A percentile compares a stretch with the other conserved stretches of the same genome.
phyloP scores from a whole-genome alignment of 1,140 invertebrate species.

The Diorhabda carinulata region DNA sequence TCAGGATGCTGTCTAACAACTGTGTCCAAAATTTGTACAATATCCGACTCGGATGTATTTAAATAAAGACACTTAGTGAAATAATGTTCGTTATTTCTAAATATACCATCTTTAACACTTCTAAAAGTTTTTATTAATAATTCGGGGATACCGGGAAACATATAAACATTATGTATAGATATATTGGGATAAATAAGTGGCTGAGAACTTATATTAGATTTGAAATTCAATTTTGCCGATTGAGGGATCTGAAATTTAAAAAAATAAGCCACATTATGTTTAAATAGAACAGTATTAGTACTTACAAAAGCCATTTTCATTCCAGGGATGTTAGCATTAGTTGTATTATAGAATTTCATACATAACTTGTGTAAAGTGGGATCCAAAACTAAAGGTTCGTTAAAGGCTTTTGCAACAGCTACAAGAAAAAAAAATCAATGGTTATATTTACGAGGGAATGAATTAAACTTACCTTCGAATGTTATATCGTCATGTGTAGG shows the following conservation, averaged over 20 bases:
- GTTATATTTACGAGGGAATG: not conserved
- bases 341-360: slow-evolving; percentile 47
- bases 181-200: slow-evolving; percentile 61
- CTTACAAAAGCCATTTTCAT: slow-evolving; percentile 50
- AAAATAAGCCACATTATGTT: slow-evolving; percentile 15
- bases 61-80: slow-evolving; percentile 48
- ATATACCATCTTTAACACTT: slow-evolving; percentile 44
- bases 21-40: slow-evolving; percentile 47
- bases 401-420: slow-evolving; percentile 68
- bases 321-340: slow-evolving; percentile 45
- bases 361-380: slow-evolving; percentile 59
- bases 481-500: slow-evolving; percentile 85
- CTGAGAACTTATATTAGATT: slow-evolving; percentile 36
- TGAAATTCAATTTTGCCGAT: slow-evolving; percentile 50
- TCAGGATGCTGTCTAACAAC: slow-evolving; percentile 50
- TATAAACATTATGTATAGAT: slow-evolving; percentile 66
- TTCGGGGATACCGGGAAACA: slow-evolving; percentile 74
- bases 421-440: slow-evolving; percentile 26
- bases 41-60: slow-evolving; percentile 49
- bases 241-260: slow-evolving; percentile 48
- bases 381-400: slow-evolving; percentile 56
- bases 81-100: slow-evolving; percentile 46
- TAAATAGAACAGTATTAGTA: not conserved
- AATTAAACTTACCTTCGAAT: slow-evolving; percentile 58
- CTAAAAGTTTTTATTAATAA: slow-evolving; percentile 61